Conservation (phyloP, 2,113 vertebrate species). For the Nyctereutes procyonoides region DNA sequence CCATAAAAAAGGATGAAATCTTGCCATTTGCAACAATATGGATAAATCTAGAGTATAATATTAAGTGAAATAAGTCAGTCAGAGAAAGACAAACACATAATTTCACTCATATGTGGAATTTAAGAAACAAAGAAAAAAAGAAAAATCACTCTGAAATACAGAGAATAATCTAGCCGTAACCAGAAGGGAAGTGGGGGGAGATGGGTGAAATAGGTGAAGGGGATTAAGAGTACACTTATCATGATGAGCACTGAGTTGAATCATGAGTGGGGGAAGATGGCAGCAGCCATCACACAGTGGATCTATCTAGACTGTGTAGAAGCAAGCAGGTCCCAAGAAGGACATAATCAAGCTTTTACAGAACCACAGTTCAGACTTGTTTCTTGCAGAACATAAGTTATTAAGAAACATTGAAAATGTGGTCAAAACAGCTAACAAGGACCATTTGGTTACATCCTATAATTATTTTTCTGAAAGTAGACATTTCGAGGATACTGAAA, state of each 20-base stretch:
- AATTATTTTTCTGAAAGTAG: conserved; percentile 90
- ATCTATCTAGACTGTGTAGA: conserved; percentile 90
- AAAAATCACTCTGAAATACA: neutral
- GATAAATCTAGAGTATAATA: neutral
- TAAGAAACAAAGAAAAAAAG: neutral
- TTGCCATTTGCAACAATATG: neutral
- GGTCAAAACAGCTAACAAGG: neutral
- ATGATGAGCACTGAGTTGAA: neutral
- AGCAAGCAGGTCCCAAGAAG: conserved; percentile 90
- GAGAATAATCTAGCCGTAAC: neutral
- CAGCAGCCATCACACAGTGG: conserved; percentile 79
- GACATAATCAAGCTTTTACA: conserved; percentile 92
- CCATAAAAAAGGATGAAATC: neutral
- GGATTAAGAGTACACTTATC: neutral
- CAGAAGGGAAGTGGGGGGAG: neutral
- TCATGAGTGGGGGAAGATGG: conserved; percentile 57
- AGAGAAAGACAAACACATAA: neutral
- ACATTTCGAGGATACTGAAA: conserved; percentile 91
- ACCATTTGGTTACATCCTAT: neutral
- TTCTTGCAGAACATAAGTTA: neutral
- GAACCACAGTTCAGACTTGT: conserved; percentile 86
- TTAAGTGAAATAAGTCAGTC: neutral
- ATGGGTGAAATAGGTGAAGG: neutral
- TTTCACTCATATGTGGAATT: neutral
- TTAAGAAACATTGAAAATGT: neutral